Evolutionary conservation across 2,888 invertebrate species (phyloP), one percentile per base, ranked within the genome.

Genomic region (Chaetoderma sp.): DNA sequence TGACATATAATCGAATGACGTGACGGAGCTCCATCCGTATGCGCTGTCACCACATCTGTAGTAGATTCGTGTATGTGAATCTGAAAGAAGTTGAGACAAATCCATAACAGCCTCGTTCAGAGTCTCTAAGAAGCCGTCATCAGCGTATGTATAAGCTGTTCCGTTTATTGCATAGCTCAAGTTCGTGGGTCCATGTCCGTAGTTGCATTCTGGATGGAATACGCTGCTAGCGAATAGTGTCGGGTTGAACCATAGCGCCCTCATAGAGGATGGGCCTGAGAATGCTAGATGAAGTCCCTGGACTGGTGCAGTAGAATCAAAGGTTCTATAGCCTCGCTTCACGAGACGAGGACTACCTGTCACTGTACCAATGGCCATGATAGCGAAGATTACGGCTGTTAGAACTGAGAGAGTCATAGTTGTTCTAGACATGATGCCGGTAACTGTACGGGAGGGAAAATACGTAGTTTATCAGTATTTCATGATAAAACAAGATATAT

Each of bases 21-120:
- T 55, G 21, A 67, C 58, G 1, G 30, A 4, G 58, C 71, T 69
- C 61, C 63, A 68, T 16, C 68, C 68, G 18, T 42, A 65, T 0
- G n/a, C 32, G 0, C 32, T 30, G 39, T 71, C 71, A 10, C 71
- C 71, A 16, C 71, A 71, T 28, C 47, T 47, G 36, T 71, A 71
- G 42, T 30, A 67, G 32, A 67, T 13, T 13, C 47, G 36, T 4
- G 28, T 33, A 27, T 60, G 47, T n/a, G 57, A 28, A 8, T 54
- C 28, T 18, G 49, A 1, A 6, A 59, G 13, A 13, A 27, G 10
- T n/a, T n/a, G n/a, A 2, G 23, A 4, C n/a, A 71, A 39, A 28
- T 69, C 47, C 30, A 71, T 27, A 36, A 56, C 16, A 18, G 65
- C 71, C 6, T 49, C 60, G 52, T 67, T 71, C 44, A 71, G 55